Percentiles rank a stretch among this genome's conserved stretches.
Evolutionary conservation across 2,888 invertebrate genomes (phyloP).

Genomic region (Lycia hirtaria): DNA sequence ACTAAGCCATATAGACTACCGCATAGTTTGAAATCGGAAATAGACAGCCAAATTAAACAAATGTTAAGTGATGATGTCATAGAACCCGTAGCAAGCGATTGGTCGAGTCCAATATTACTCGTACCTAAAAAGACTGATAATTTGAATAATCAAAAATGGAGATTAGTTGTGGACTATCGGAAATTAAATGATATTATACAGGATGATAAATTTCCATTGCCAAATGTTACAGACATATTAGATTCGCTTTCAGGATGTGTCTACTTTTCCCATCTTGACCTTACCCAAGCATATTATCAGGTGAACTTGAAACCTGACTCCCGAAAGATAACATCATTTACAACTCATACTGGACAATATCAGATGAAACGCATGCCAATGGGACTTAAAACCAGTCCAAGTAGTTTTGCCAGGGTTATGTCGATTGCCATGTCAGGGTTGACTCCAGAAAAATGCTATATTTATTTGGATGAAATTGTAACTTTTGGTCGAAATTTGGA

Average conservation of each 20-base stretch:
- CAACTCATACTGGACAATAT: slow-evolving; percentile 2
- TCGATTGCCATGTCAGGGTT: slow-evolving; percentile 14
- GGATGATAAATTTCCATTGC: slow-evolving; percentile 37
- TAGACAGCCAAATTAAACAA: slow-evolving; percentile 32
- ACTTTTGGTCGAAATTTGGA: slow-evolving; percentile 1
- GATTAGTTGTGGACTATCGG: slow-evolving; percentile 38
- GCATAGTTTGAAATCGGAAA: slow-evolving; percentile 28
- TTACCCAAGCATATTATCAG: not conserved
- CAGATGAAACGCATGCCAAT: slow-evolving; percentile 17
- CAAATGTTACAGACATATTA: slow-evolving; percentile 38
- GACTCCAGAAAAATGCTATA: slow-evolving; percentile 14
- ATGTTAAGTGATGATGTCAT: slow-evolving; percentile 37
- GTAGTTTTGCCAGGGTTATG: slow-evolving; percentile 9
- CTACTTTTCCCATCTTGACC: not conserved
- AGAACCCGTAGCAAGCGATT: slow-evolving; percentile 27
- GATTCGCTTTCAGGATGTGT: slow-evolving; percentile 33
- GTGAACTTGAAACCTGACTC: not conserved
- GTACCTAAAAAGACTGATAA: slow-evolving; percentile 40
- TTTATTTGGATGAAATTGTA: slow-evolving; percentile 17
- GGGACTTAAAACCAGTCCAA: slow-evolving; percentile 19
- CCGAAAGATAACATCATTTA: slow-evolving; percentile 4
- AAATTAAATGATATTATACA: slow-evolving; percentile 33
- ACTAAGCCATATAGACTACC: slow-evolving; percentile 40
- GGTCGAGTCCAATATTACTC: slow-evolving; percentile 39
- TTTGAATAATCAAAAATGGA: slow-evolving; percentile 40